Conservation (phyloP, 2,797 vertebrate species). For the Apodemus agrarius region DNA sequence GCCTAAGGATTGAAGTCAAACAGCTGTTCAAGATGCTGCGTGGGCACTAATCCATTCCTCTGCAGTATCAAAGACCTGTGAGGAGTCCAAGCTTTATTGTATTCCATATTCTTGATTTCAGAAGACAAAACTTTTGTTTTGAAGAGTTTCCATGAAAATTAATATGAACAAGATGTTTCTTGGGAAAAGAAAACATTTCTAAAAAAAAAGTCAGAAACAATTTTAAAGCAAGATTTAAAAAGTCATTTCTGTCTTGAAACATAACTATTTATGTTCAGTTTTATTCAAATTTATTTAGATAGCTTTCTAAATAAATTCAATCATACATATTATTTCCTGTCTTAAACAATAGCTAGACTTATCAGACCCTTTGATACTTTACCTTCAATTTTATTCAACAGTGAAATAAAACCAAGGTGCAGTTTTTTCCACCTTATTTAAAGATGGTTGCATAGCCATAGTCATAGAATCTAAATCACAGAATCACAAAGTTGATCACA, state of each 20-base stretch:
- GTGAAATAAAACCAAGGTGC: not conserved
- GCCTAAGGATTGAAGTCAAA: constrained; percentile 38
- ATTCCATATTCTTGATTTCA: not conserved
- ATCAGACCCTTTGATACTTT: not conserved
- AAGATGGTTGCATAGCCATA: not conserved
- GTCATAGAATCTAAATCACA: not conserved
- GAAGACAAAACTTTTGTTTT: constrained; percentile 12
- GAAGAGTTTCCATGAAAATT: constrained; percentile 23
- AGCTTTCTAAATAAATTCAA: constrained; percentile 23
- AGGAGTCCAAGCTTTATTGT: not conserved
- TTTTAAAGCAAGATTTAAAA: not conserved
- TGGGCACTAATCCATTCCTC: constrained; percentile 36
- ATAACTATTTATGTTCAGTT: constrained; percentile 9
- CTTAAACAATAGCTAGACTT: not conserved
- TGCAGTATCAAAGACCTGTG: constrained; percentile 1
- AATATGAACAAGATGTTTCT: not conserved
- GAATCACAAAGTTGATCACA: not conserved
- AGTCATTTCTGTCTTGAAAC: constrained; percentile 22
- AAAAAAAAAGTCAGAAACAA: not conserved
- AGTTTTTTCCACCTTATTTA: not conserved
- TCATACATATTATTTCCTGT: not conserved
- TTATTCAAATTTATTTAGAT: constrained; percentile 29
- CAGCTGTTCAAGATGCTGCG: constrained; percentile 65
- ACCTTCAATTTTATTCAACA: constrained; percentile 13
- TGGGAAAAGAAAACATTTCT: not conserved